Base-by-base conservation (phyloP, 2,888 invertebrate species). In the Stramonita haemastoma region DNA sequence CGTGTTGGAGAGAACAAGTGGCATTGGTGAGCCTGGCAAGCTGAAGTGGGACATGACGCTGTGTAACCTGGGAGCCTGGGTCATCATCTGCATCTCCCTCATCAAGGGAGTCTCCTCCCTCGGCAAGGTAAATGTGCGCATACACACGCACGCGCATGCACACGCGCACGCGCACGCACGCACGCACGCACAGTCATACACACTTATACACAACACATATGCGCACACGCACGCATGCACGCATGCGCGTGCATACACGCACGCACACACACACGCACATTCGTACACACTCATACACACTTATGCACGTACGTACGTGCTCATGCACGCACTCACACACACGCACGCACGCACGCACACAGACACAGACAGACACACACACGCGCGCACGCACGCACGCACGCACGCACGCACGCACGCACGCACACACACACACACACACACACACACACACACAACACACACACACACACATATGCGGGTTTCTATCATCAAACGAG, bases 91-190 rank as follows among this genome's bases (percentile, higher is more conserved):
- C 88, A 91, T 94, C 22, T 95, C 94, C 22, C 93, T 96, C 17
- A 94, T 95, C 86, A 95, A 95, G 89, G 96, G 96, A 6, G 95
- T 96, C 29, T 93, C 95, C 88, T 94, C 95, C 26, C 93, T 96
- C 13, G 96, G 96, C 86, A 96, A 96, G 94, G 96, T 96, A 91
- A 88, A 89, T 0, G 79, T 77, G 0, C 73, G 46, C 60, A 8
- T 13, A 13, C 29, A 19, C 13, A 13, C n/a, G 29, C 29, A 19
- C 32, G 6, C 29, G 29, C 19, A 11, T 29, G 17, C 73, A 73
- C 73, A 73, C 73, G n/a, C 73, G n/a, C 73, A n/a, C 73, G n/a
- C 11, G 29, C 11, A 73, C 73, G 29, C 73, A 73, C 73, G 11
- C 11, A 73, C 73, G 73, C 73, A 11, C 73, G 73, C 46, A 8